A percentile compares a stretch with the other conserved stretches of the same genome.
These are phyloP conservation scores for Drosophila bipectinata DNA, from an alignment of 1,140 invertebrate species.

Conservation along the genomic window DNA sequence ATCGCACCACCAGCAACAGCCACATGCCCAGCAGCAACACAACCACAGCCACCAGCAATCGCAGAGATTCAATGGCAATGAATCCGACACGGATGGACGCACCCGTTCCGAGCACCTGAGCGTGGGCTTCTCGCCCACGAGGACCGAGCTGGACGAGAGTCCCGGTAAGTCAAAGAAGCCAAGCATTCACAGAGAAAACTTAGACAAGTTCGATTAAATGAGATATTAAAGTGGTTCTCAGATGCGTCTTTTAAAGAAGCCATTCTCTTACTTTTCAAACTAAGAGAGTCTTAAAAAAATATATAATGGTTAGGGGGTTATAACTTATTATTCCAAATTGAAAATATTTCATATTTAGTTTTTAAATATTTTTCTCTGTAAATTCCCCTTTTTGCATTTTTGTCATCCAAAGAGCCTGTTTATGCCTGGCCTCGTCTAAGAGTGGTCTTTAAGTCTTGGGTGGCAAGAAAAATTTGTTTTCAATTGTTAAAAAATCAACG, in stretches of 20 bases:
- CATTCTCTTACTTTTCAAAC: too few species aligned
- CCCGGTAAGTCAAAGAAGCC: slow-evolving; percentile 69
- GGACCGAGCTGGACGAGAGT: slow-evolving; percentile 83
- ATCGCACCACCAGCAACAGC: slow-evolving; percentile 47
- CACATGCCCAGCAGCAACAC: slow-evolving; percentile 46
- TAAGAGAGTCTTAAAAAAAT: too few species aligned
- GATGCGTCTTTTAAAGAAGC: too few species aligned
- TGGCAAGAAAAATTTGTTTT: slow-evolving; percentile 55
- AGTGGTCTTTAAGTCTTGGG: slow-evolving; percentile 42
- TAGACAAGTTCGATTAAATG: too few species aligned
- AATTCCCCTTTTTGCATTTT: not conserved
- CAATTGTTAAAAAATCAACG: slow-evolving; percentile 70
- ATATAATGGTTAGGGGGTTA: too few species aligned
- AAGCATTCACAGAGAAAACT: not conserved
- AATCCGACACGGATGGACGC: slow-evolving; percentile 82
- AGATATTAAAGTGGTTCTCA: too few species aligned
- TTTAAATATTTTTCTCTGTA: slow-evolving; percentile 1
- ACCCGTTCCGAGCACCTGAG: slow-evolving; percentile 81
- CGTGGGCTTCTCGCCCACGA: slow-evolving; percentile 82
- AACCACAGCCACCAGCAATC: slow-evolving; percentile 46
- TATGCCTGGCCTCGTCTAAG: slow-evolving; percentile 19
- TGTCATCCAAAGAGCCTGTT: slow-evolving; percentile 12
- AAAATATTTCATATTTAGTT: not conserved
- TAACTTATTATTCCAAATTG: too few species aligned
- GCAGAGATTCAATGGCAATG: slow-evolving; percentile 82